These are phyloP conservation scores for Leucania comma DNA, from an alignment of 2,888 invertebrate genomes.

Conservation along the genomic window DNA sequence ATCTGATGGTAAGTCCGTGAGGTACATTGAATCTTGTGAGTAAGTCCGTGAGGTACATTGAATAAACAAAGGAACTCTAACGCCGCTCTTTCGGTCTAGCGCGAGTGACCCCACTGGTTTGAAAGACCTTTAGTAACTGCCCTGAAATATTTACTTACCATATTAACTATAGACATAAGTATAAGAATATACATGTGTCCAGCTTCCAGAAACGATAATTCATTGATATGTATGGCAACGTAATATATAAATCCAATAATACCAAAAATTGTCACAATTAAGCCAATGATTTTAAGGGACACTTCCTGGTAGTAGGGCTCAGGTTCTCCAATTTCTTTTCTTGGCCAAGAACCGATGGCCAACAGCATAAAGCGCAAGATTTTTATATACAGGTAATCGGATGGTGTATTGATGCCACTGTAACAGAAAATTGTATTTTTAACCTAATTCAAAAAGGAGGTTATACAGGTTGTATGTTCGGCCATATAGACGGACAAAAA, in stretches of 20 bases:
- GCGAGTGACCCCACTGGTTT: no score
- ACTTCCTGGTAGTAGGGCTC: not conserved
- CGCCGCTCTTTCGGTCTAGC: no score
- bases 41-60: no score
- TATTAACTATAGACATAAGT: constrained; percentile 29
- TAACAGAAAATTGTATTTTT: not conserved
- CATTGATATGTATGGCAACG: not conserved
- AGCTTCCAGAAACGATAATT: constrained; percentile 43
- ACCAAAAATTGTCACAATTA: not conserved
- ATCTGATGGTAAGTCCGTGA: no score
- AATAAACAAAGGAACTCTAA: no score
- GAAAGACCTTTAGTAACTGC: not conserved
- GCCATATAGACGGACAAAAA: no score
- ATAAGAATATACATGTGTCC: constrained; percentile 48
- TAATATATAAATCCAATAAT: not conserved
- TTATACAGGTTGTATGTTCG: no score
- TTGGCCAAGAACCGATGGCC: not conserved
- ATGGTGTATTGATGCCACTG: not conserved
- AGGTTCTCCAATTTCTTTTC: not conserved
- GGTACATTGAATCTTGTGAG: no score
- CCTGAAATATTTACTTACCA: constrained; percentile 34
- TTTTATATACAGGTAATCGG: not conserved
- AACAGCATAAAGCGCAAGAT: not conserved
- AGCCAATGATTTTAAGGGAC: not conserved
- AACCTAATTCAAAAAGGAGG: no score